Evolutionary conservation across 2,888 invertebrate species (phyloP).

Genomic region (Latheticus oryzae): DNA sequence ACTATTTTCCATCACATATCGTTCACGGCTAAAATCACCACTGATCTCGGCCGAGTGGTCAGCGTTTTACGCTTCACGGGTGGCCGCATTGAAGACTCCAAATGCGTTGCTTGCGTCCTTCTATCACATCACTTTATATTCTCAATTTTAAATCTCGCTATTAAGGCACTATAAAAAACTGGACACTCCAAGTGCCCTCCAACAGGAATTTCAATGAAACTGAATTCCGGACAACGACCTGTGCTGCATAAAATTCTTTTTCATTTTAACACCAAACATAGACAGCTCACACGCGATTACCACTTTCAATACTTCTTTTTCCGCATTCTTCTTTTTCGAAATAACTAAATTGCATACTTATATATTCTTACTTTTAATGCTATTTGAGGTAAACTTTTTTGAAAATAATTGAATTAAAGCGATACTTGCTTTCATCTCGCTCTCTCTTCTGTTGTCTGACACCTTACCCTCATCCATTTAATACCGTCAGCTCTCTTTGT

Average conservation of each 20-base stretch:
- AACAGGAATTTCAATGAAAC: constrained; percentile 38
- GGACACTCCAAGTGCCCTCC: constrained; percentile 27
- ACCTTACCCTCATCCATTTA: constrained; percentile 18
- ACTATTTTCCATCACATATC: constrained; percentile 49
- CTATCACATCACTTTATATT: constrained; percentile 42
- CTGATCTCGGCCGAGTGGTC: constrained; percentile 49
- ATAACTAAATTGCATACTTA: no score
- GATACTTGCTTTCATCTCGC: constrained; percentile 1
- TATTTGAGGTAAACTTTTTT: constrained; percentile 11
- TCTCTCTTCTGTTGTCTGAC: constrained; percentile 17
- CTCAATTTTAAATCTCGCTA: constrained; percentile 39
- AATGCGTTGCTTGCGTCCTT: constrained; percentile 40
- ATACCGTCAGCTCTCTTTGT: constrained; percentile 2
- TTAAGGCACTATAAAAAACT: constrained; percentile 36
- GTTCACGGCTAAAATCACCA: constrained; percentile 48
- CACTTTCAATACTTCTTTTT: constrained; percentile 14
- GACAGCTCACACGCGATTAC: constrained; percentile 11
- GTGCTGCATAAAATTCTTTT: constrained; percentile 31
- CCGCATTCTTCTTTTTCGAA: no score
- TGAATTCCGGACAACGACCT: constrained; percentile 31
- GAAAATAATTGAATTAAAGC: constrained; percentile 28
- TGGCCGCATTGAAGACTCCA: constrained; percentile 42
- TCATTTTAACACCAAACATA: constrained; percentile 29
- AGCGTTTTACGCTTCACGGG: constrained; percentile 46
- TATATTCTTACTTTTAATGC: constrained; percentile 14